Base-by-base conservation (phyloP, 2,113 vertebrate genomes). In the Muntiacus muntjak region DNA sequence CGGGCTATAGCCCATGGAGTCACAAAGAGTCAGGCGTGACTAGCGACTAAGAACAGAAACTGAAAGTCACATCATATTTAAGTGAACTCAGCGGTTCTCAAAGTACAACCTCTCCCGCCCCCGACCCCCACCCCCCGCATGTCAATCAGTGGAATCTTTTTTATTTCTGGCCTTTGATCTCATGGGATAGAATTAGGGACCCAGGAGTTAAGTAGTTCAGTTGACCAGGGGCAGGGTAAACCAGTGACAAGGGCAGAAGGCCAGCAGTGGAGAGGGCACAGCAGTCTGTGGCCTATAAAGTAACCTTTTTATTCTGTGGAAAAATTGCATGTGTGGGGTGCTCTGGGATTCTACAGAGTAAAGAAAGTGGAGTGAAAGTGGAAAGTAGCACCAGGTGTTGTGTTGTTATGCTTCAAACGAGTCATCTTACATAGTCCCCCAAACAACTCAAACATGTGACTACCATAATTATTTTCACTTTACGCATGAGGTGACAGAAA, bases 61-160 rank as follows among this genome's bases (percentile, higher is more conserved):
- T 40, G 10, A 90, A 90, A 78, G 47, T 87, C 28, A 21, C 7
- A 28, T 93, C 47, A 45, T 14, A 15, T 83, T 43, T 67, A 95
- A 82, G 33, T 50, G 67, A 93, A 57, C 71, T 28, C 6, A 52
- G 5, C 45, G 33, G 14, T 76, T 91, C 40, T 83, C 26, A 58
- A 52, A 93, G 54, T 76, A 2, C 36, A 76, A 1, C 33, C 33
- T 36, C 36, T 76, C 71, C 1, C 28, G 3, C 1, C 28, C 1
- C 28, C 6, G 36, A 36, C 36, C 0, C 28, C 16, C 3, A 4
- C 0, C 17, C 13, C 1, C n/a, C 5, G 0, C n/a, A 8, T 87
- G 60, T 52, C 54, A 43, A 9, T 60, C 40, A 47, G 2, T 55
- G n/a, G 60, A 76, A 64, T 5, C 25, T 43, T 64, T 88, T 87